Evolutionary conservation across 2,888 invertebrate species (phyloP).

Genomic region (Caenorhabditis angaria): DNA sequence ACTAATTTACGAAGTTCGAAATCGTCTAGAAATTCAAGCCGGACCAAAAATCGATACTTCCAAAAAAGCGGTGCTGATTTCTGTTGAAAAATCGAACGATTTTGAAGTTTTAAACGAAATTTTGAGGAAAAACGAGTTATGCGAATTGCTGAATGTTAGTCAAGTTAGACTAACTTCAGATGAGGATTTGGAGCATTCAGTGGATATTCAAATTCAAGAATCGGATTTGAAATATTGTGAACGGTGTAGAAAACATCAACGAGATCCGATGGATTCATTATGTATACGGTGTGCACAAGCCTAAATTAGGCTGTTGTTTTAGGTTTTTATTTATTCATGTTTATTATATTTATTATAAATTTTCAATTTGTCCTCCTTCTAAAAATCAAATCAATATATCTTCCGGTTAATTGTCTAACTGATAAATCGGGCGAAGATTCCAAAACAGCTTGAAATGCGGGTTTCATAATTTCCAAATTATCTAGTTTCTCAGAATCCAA

Average conservation of each 20-base stretch:
- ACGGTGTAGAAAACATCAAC: slow-evolving; percentile 50
- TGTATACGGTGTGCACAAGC: slow-evolving; percentile 24
- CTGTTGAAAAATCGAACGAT: neutral
- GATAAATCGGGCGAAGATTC: slow-evolving; percentile 49
- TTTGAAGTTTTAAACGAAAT: slow-evolving; percentile 1
- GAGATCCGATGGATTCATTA: slow-evolving; percentile 19
- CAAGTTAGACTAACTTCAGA: neutral
- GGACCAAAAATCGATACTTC: slow-evolving; percentile 50
- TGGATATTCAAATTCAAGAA: slow-evolving; percentile 18
- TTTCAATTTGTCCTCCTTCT: slow-evolving; percentile 8
- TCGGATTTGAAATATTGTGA: slow-evolving; percentile 38
- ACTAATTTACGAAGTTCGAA: slow-evolving; percentile 30
- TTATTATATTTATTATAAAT: neutral
- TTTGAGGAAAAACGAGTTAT: slow-evolving; percentile 6
- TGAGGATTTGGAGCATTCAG: too few relatives aligned
- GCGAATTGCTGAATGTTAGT: slow-evolving; percentile 34
- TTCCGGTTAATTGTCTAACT: slow-evolving; percentile 39
- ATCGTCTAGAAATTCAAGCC: slow-evolving; percentile 30
- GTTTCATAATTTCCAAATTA: slow-evolving; percentile 10
- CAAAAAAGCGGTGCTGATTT: slow-evolving; percentile 15
- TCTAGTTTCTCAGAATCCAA: neutral
- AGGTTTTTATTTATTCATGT: too few relatives aligned
- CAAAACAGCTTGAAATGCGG: slow-evolving; percentile 41
- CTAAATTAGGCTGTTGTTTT: neutral
- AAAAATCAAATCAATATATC: slow-evolving; percentile 28